phyloP scores from a whole-genome alignment of 1,140 invertebrate genomes.

The Bombus soroeensis region DNA sequence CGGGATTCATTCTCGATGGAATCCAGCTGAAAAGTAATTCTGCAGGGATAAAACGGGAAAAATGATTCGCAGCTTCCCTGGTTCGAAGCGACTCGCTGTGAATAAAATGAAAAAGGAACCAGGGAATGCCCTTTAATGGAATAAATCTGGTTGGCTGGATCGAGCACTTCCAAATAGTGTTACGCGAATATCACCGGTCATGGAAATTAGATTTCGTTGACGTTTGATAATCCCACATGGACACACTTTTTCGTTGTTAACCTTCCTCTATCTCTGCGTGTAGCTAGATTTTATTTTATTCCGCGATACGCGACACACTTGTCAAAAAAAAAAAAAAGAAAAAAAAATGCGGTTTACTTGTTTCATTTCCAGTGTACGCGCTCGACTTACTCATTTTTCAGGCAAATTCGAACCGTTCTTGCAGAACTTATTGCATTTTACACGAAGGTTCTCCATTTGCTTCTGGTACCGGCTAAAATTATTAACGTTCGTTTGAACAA shows the following conservation, averaged over 20 bases:
- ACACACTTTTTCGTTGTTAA: not conserved
- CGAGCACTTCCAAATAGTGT: not conserved
- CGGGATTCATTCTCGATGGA: not conserved
- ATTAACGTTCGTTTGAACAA: conserved; percentile 9
- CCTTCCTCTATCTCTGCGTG: not conserved
- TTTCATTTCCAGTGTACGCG: not conserved
- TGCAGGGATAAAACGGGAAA: not conserved
- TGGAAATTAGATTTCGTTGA: conserved; percentile 5
- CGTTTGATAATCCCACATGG: not conserved
- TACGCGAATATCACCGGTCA: not conserved
- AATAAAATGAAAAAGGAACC: not conserved
- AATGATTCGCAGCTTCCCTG: not conserved
- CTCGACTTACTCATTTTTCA: not conserved
- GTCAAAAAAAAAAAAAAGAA: not conserved
- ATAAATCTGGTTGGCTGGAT: not conserved
- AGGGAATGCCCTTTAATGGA: not conserved
- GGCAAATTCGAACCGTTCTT: not conserved
- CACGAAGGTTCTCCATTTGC: not conserved
- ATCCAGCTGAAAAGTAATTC: conserved; percentile 4
- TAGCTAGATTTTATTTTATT: not conserved
- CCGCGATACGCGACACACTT: too few relatives aligned
- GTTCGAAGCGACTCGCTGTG: not conserved
- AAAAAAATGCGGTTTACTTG: not conserved
- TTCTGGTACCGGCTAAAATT: not conserved
- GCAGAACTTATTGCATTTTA: not conserved